Evolutionary conservation across 2,797 vertebrate species (phyloP).

Genomic region (Paratrypauchen microcephalus): DNA sequence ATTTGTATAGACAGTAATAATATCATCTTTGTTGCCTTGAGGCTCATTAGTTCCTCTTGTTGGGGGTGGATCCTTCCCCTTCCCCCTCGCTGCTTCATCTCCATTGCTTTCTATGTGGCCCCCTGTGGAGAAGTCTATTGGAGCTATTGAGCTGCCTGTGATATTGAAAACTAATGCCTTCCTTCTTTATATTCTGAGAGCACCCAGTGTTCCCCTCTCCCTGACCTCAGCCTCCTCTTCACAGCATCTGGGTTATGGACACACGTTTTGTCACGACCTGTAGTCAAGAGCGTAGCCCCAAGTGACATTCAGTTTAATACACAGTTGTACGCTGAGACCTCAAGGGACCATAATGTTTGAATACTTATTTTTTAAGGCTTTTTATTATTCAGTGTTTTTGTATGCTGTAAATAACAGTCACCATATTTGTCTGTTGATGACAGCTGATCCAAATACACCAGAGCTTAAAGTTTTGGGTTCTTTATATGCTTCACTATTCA

Average conservation of each 20-base stretch:
- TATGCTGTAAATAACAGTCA: too few relatives aligned
- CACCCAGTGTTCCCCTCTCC: conserved; percentile 33
- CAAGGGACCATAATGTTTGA: not conserved
- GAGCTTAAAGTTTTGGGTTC: too few relatives aligned
- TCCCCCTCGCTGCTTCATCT: conserved; percentile 22
- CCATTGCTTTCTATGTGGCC: conserved; percentile 29
- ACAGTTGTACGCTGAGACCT: not conserved
- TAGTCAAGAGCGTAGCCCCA: conserved; percentile 48
- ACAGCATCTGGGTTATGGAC: conserved; percentile 71
- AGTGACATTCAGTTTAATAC: conserved; percentile 33
- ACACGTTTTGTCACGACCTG: conserved; percentile 54
- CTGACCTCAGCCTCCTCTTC: conserved; percentile 60
- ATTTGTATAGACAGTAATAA: conserved; percentile 15
- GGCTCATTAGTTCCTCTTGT: conserved; percentile 45
- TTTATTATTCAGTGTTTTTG: too few relatives aligned
- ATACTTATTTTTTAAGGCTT: not conserved
- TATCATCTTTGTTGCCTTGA: conserved; percentile 18
- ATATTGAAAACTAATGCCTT: conserved; percentile 62
- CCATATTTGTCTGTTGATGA: too few relatives aligned
- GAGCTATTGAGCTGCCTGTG: conserved; percentile 54
- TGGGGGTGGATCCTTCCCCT: conserved; percentile 26
- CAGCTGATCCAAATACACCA: too few relatives aligned
- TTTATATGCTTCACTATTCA: too few relatives aligned
- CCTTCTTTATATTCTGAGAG: conserved; percentile 44
- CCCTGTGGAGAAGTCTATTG: conserved; percentile 48